Evolutionary conservation across 2,888 invertebrate species (phyloP).

Genomic region (Acanthoscelides obtectus): DNA sequence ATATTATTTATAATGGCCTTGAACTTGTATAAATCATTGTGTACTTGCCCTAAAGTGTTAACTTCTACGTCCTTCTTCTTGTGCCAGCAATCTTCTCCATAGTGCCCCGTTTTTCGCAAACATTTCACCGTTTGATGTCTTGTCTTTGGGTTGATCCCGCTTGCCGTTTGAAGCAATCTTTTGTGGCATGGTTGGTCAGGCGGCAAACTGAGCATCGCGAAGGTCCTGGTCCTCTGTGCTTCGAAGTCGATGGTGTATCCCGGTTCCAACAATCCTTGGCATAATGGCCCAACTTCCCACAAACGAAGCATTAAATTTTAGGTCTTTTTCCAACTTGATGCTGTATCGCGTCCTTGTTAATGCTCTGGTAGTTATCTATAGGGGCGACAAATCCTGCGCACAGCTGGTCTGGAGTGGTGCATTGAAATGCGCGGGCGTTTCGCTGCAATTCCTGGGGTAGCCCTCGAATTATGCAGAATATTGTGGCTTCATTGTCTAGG

Average conservation of each 20-base stretch:
- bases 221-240: neutral
- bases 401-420: neutral
- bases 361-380: neutral
- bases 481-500: slow-evolving; percentile 17
- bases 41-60: neutral
- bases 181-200: neutral
- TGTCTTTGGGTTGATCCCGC: neutral
- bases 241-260: neutral
- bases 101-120: neutral
- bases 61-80: no score
- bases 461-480: slow-evolving; percentile 22
- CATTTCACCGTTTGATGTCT: neutral
- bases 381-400: neutral
- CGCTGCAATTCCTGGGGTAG: slow-evolving; percentile 22
- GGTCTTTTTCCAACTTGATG: neutral
- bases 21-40: neutral
- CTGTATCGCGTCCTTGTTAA: neutral
- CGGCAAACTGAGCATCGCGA: neutral
- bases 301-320: neutral
- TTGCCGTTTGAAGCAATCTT: neutral
- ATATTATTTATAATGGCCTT: neutral
- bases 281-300: neutral
- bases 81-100: neutral
- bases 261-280: neutral
- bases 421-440: slow-evolving; percentile 21